These are phyloP conservation scores for Tuta absoluta DNA, from an alignment of 2,888 invertebrate genomes.

Conservation along the genomic window DNA sequence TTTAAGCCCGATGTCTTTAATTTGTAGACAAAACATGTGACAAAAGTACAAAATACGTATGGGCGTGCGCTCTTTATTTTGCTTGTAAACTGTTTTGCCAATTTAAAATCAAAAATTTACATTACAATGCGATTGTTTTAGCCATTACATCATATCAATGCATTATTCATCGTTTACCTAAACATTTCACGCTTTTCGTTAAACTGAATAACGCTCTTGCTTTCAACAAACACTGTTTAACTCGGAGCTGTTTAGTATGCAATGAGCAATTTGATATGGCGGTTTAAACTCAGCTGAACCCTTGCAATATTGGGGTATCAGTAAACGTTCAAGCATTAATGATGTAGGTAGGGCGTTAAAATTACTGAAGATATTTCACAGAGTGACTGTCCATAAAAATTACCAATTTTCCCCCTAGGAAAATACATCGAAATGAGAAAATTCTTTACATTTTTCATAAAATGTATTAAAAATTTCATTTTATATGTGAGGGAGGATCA, in stretches of 20 bases:
- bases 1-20: no score
- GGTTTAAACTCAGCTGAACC: conserved; percentile 1
- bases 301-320: not conserved
- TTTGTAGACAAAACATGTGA: no score
- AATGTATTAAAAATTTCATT: no score
- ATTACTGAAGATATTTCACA: no score
- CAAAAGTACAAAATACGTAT: no score
- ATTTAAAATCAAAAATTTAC: not conserved
- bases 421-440: no score
- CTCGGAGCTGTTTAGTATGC: conserved; percentile 3
- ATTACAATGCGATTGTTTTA: conserved; percentile 6
- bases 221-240: conserved; percentile 1
- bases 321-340: not conserved
- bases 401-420: no score
- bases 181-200: conserved; percentile 9
- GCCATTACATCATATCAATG: conserved; percentile 1
- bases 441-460: no score
- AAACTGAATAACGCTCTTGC: conserved; percentile 7
- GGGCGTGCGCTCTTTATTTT: no score
- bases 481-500: no score
- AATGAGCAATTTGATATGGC: conserved; percentile 11
- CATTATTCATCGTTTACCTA: not conserved
- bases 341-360: not conserved
- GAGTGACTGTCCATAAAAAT: not conserved
- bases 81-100: no score